phyloP scores from a whole-genome alignment of 2,797 vertebrate genomes.

The Psittacula derbiana region DNA sequence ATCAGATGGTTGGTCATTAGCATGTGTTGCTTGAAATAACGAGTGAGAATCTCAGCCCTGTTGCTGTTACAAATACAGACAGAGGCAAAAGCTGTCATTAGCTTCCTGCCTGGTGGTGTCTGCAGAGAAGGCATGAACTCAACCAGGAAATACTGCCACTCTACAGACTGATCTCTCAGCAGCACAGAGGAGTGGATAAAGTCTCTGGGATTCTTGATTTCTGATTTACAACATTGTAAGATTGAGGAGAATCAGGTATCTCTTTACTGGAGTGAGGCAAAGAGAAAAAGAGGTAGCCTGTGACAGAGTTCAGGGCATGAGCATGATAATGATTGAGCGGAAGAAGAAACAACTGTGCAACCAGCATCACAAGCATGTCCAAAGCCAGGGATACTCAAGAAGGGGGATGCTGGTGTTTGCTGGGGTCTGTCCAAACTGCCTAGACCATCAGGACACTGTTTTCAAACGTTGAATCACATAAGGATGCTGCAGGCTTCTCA shows the following conservation, averaged over 20 bases:
- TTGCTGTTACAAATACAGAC: background rate
- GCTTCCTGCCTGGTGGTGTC: background rate
- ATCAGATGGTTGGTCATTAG: background rate
- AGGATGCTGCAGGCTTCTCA: background rate
- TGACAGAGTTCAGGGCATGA: background rate
- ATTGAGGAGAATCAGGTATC: background rate
- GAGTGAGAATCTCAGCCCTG: background rate
- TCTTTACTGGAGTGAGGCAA: background rate
- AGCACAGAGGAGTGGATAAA: background rate
- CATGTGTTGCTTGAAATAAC: background rate
- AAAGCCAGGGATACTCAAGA: background rate
- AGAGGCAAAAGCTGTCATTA: background rate
- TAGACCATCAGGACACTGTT: background rate
- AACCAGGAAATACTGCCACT: background rate
- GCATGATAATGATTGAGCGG: background rate
- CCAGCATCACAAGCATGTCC: background rate
- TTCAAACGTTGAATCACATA: background rate
- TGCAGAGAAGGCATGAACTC: background rate
- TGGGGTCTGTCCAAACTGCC: background rate
- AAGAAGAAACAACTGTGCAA: background rate
- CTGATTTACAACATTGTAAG: background rate
- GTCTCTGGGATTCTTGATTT: background rate
- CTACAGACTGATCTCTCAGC: background rate
- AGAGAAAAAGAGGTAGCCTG: background rate
- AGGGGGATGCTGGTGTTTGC: background rate